These are phyloP conservation scores for Alfaro cultratus DNA, from an alignment of 2,797 vertebrate species.

Conservation along the genomic window DNA sequence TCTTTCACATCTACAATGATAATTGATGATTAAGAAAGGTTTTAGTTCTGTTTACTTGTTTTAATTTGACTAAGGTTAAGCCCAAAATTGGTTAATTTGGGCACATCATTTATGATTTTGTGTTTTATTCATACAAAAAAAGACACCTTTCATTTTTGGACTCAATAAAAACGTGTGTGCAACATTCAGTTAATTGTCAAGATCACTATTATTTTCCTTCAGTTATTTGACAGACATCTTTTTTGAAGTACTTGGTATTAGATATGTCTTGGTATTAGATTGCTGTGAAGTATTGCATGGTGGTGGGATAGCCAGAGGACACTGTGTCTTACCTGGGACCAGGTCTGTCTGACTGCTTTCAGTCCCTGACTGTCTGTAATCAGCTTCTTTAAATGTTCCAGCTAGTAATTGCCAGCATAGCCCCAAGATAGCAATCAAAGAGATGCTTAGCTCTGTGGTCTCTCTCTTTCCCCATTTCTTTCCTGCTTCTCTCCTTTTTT, in stretches of 20 bases:
- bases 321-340: slow-evolving; percentile 67
- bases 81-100: not conserved
- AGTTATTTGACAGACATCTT: slow-evolving; percentile 20
- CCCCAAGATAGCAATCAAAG: slow-evolving; percentile 92
- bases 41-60: not conserved
- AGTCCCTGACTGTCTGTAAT: slow-evolving; percentile 81
- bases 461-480: slow-evolving; percentile 52
- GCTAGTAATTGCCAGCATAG: slow-evolving; percentile 87
- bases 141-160: not conserved
- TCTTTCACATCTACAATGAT: not conserved
- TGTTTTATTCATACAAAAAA: not conserved
- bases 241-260: slow-evolving; percentile 9
- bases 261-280: slow-evolving; percentile 23
- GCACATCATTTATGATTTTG: not conserved
- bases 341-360: slow-evolving; percentile 63
- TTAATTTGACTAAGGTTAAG: not conserved
- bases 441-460: slow-evolving; percentile 82
- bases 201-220: slow-evolving; percentile 10
- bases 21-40: not conserved
- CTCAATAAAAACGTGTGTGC: not conserved
- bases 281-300: slow-evolving; percentile 6
- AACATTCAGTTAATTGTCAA: not conserved
- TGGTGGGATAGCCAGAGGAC: slow-evolving; percentile 40
- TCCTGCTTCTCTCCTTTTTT: slow-evolving; percentile 23
- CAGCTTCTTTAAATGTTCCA: slow-evolving; percentile 87